Evolutionary conservation across 2,113 vertebrate species (phyloP).

Genomic region (Pimephales promelas): DNA sequence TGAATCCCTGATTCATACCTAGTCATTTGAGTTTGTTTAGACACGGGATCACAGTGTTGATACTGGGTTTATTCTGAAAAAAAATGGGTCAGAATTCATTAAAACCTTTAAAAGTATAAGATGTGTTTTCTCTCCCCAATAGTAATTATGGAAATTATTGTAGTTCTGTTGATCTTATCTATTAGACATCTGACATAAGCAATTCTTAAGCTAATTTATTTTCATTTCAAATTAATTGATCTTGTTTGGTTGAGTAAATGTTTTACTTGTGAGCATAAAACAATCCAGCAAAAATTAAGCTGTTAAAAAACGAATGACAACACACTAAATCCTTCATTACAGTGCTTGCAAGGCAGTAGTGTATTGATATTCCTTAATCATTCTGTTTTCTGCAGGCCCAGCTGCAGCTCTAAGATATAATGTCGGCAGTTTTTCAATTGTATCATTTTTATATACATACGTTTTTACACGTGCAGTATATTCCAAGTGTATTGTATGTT

Average conservation of each 20-base stretch:
- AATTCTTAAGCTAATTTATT: neutral
- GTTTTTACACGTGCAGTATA: too few species aligned
- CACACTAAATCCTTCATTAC: slow-evolving; percentile 27
- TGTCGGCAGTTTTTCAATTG: neutral
- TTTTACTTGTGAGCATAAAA: slow-evolving; percentile 22
- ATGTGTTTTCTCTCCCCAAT: neutral
- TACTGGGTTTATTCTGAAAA: neutral
- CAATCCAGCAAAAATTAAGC: slow-evolving; percentile 6
- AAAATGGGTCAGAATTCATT: neutral
- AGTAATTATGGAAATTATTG: slow-evolving; percentile 21
- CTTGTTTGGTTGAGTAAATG: neutral
- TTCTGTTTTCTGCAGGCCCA: neutral
- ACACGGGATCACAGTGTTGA: slow-evolving; percentile 10
- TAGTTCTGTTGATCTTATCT: neutral
- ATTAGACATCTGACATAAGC: slow-evolving; percentile 10
- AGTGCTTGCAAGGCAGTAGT: slow-evolving; percentile 8
- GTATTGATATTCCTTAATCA: slow-evolving; percentile 31
- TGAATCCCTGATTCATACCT: slow-evolving; percentile 45
- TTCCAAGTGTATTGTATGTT: too few species aligned
- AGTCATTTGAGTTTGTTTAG: slow-evolving; percentile 9
- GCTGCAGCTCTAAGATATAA: slow-evolving; percentile 3
- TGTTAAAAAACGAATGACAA: slow-evolving; percentile 23
- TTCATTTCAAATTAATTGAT: slow-evolving; percentile 8
- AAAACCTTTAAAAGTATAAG: neutral
- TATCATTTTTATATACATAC: neutral